A percentile compares a stretch with the other conserved stretches of the same genome.
Evolutionary conservation across 2,888 invertebrate species (phyloP).

Genomic region (Drosophila sordidula): DNA sequence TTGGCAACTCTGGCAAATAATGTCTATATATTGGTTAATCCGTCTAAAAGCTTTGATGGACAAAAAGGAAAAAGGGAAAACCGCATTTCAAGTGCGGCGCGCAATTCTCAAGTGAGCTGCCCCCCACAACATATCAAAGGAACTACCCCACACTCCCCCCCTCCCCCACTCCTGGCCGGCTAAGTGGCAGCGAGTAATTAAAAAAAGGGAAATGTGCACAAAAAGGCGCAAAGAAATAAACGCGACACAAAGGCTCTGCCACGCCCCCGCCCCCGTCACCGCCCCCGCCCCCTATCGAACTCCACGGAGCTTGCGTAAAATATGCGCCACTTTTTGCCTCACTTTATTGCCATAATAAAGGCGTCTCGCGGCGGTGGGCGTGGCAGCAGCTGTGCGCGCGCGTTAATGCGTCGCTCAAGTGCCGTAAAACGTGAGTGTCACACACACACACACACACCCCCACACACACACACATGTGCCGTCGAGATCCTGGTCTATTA

Average conservation of each 20-base stretch:
- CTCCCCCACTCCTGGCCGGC: constrained; percentile 15
- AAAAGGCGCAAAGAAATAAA: constrained; percentile 57
- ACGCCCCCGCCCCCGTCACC: no score
- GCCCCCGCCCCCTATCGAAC: constrained; percentile 11
- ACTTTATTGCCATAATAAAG: constrained; percentile 79
- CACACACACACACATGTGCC: constrained; percentile 1
- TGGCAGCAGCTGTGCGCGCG: constrained; percentile 74
- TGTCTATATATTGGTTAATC: constrained; percentile 69
- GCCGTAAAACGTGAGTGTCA: constrained; percentile 79
- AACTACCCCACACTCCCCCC: not conserved
- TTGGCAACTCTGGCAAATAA: constrained; percentile 41
- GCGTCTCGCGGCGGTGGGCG: constrained; percentile 36
- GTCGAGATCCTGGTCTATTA: constrained; percentile 61
- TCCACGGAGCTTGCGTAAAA: constrained; percentile 56
- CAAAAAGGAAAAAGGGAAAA: not conserved
- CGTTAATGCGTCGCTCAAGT: constrained; percentile 81
- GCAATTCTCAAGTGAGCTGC: constrained; percentile 66
- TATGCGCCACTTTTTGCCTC: constrained; percentile 67
- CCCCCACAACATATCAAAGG: constrained; percentile 66
- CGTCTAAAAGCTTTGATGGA: constrained; percentile 78
- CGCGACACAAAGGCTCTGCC: constrained; percentile 51
- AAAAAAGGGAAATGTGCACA: constrained; percentile 63
- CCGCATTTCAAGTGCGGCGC: constrained; percentile 55
- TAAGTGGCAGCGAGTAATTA: constrained; percentile 75
- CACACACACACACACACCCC: constrained; percentile 37